Evolutionary conservation across 2,888 invertebrate genomes (phyloP).

Genomic region (Tromatobia lineatoria): DNA sequence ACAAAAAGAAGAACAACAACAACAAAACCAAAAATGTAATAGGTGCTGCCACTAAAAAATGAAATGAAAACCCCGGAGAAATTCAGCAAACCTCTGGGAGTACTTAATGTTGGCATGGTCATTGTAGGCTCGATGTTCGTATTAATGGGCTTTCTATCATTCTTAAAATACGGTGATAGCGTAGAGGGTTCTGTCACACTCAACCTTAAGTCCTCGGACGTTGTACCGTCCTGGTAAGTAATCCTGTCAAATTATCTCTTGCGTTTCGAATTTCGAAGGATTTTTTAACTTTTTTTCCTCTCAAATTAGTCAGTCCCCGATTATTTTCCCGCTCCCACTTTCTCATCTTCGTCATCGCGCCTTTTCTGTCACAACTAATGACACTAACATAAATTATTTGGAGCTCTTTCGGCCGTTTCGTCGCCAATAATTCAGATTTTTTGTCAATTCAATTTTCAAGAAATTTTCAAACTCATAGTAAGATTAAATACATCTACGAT

Average conservation of each 20-base stretch:
- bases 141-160: slow-evolving; percentile 94
- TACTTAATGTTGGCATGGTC: slow-evolving; percentile 95
- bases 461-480: not conserved
- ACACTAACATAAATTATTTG: slow-evolving; percentile 21
- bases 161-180: slow-evolving; percentile 94
- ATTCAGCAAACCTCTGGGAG: slow-evolving; percentile 93
- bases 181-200: slow-evolving; percentile 95
- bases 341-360: slow-evolving; percentile 34
- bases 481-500: not conserved
- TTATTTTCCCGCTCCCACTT: slow-evolving; percentile 14
- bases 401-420: not conserved
- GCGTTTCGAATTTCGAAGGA: slow-evolving; percentile 69
- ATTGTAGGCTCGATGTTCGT: slow-evolving; percentile 92
- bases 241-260: slow-evolving; percentile 55
- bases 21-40: slow-evolving; percentile 68
- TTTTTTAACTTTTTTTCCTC: slow-evolving; percentile 26
- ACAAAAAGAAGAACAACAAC: slow-evolving; percentile 25
- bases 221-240: slow-evolving; percentile 85
- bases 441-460: not conserved
- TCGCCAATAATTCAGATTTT: not conserved
- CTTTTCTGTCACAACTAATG: slow-evolving; percentile 7
- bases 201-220: slow-evolving; percentile 90
- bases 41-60: slow-evolving; percentile 97
- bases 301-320: slow-evolving; percentile 26
- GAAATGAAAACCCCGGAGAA: slow-evolving; percentile 93